phyloP scores from a whole-genome alignment of 2,888 invertebrate species.

The Drosophila ezoana region DNA sequence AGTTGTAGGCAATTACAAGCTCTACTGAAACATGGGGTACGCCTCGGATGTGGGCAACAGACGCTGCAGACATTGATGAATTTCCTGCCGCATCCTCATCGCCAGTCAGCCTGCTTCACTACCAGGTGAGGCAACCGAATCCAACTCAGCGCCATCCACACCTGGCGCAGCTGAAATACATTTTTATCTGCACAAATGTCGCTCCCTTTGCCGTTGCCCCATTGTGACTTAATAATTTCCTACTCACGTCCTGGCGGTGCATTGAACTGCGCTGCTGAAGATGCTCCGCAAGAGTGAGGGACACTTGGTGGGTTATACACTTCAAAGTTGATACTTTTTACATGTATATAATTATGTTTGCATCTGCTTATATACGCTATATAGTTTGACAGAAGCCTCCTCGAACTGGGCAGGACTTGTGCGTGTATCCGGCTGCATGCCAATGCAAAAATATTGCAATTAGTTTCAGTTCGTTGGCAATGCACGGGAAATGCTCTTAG shows the following conservation, averaged over 20 bases:
- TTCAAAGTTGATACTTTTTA: slow-evolving; percentile 29
- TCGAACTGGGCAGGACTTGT: slow-evolving; percentile 5
- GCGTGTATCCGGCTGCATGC: slow-evolving; percentile 23
- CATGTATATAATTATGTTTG: slow-evolving; percentile 40
- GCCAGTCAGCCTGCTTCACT: slow-evolving; percentile 27
- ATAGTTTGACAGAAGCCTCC: neutral
- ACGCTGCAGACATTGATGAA: slow-evolving; percentile 78
- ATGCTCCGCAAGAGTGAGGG: slow-evolving; percentile 1
- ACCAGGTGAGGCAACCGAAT: slow-evolving; percentile 26
- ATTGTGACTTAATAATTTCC: slow-evolving; percentile 80
- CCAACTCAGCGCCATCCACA: slow-evolving; percentile 14
- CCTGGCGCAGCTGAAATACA: slow-evolving; percentile 57
- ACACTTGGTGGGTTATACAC: slow-evolving; percentile 7
- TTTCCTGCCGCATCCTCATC: slow-evolving; percentile 74
- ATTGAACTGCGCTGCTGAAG: slow-evolving; percentile 64
- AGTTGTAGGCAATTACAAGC: slow-evolving; percentile 73
- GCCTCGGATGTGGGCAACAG: slow-evolving; percentile 69
- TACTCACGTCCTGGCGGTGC: slow-evolving; percentile 70
- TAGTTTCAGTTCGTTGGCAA: slow-evolving; percentile 52
- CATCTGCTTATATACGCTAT: slow-evolving; percentile 7
- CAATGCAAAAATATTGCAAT: slow-evolving; percentile 61
- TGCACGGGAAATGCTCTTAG: slow-evolving; percentile 18
- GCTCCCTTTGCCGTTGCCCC: slow-evolving; percentile 24
- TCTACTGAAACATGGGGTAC: slow-evolving; percentile 62
- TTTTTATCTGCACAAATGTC: slow-evolving; percentile 68